phyloP scores from a whole-genome alignment of 2,888 invertebrate genomes.

The Melanotus villosus region DNA sequence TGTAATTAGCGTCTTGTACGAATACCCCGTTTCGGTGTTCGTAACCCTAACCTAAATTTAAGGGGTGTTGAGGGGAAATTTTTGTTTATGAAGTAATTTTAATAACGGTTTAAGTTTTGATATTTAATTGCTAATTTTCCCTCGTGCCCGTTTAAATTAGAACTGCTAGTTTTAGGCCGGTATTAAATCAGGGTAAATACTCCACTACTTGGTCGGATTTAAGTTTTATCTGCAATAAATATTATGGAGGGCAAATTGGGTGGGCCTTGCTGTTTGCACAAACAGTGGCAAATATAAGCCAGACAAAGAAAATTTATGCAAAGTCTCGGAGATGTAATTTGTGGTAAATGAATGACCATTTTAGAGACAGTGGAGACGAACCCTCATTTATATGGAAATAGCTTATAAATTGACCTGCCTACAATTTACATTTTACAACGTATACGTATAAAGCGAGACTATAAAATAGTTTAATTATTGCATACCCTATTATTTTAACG shows the following conservation, averaged over 20 bases:
- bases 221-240: conserved; percentile 23
- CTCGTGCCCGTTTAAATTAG: too few species aligned
- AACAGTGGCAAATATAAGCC: conserved; percentile 33
- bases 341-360: conserved; percentile 60
- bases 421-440: conserved; percentile 58
- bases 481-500: too few species aligned
- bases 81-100: too few species aligned
- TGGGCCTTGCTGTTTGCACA: conserved; percentile 27
- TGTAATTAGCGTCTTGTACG: too few species aligned
- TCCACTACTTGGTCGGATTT: not conserved
- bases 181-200: not conserved
- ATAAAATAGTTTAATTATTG: conserved; percentile 9
- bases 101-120: too few species aligned
- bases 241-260: conserved; percentile 24
- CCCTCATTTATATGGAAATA: conserved; percentile 63
- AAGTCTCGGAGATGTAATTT: conserved; percentile 60
- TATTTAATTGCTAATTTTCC: too few species aligned
- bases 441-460: conserved; percentile 38
- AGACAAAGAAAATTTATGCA: conserved; percentile 56
- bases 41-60: too few species aligned
- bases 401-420: conserved; percentile 60
- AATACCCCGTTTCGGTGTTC: too few species aligned
- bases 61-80: too few species aligned
- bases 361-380: conserved; percentile 56
- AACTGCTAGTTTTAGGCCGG: conserved; percentile 1